phyloP scores from a whole-genome alignment of 2,113 vertebrate genomes.

The Sitta europaea region DNA sequence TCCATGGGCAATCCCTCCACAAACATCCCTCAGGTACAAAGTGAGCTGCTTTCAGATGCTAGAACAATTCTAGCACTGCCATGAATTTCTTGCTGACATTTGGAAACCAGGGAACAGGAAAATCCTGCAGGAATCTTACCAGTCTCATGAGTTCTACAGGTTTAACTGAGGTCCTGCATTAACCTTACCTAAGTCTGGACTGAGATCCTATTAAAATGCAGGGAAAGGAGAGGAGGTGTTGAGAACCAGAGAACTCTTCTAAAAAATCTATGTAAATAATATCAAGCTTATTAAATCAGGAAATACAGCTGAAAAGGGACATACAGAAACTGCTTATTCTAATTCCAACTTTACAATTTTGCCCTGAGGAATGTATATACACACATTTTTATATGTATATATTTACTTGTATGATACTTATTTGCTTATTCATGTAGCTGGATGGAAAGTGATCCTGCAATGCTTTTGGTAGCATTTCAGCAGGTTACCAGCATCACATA shows the following conservation, averaged over 20 bases:
- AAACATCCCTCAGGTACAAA: background rate
- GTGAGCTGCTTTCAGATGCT: background rate
- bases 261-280: background rate
- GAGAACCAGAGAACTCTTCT: background rate
- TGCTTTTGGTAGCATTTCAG: background rate
- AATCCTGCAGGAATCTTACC: background rate
- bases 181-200: background rate
- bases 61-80: background rate
- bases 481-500: background rate
- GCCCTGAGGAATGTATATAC: background rate
- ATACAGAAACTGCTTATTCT: background rate
- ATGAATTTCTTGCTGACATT: background rate
- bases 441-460: background rate
- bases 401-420: background rate
- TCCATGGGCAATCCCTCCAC: background rate
- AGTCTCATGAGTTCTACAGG: background rate
- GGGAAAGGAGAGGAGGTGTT: background rate
- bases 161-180: background rate
- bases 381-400: background rate
- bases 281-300: background rate
- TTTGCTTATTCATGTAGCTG: background rate
- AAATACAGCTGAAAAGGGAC: background rate
- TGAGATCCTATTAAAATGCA: background rate
- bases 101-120: background rate
- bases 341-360: background rate